phyloP scores from a whole-genome alignment of 2,113 vertebrate species.

The Aspiorhynchus laticeps region DNA sequence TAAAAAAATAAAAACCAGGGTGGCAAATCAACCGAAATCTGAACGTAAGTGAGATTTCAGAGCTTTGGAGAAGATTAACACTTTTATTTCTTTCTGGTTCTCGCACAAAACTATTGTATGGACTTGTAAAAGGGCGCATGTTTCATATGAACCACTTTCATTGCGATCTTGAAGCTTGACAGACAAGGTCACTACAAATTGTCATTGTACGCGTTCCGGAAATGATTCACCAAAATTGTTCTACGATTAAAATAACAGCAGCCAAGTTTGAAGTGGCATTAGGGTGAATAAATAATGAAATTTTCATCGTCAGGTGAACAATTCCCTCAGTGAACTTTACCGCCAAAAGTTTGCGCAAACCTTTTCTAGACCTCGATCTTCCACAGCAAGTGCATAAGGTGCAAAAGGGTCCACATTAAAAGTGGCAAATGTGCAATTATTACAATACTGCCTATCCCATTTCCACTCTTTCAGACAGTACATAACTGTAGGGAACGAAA shows the following conservation, averaged over 20 bases:
- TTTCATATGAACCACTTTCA: neutral
- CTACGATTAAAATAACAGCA: neutral
- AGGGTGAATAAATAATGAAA: neutral
- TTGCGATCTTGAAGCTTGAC: neutral
- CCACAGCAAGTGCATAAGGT: slow-evolving; percentile 28
- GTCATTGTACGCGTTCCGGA: neutral
- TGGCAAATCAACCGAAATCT: no score
- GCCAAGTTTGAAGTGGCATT: neutral
- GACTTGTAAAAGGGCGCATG: neutral
- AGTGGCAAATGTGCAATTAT: neutral
- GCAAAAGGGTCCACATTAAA: slow-evolving; percentile 28
- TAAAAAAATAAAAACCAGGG: no score
- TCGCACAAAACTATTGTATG: neutral
- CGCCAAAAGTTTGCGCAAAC: neutral
- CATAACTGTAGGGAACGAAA: neutral
- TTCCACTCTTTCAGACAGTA: neutral
- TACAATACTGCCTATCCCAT: slow-evolving; percentile 18
- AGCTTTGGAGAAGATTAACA: neutral
- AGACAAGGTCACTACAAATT: neutral
- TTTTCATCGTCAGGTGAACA: slow-evolving; percentile 3
- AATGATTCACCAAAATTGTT: neutral
- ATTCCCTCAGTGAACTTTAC: neutral
- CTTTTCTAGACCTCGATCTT: slow-evolving; percentile 11
- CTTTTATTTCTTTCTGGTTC: neutral
- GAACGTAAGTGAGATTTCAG: no score